Conservation (phyloP, 2,113 vertebrate species). For the Callocephalon fimbriatum region DNA sequence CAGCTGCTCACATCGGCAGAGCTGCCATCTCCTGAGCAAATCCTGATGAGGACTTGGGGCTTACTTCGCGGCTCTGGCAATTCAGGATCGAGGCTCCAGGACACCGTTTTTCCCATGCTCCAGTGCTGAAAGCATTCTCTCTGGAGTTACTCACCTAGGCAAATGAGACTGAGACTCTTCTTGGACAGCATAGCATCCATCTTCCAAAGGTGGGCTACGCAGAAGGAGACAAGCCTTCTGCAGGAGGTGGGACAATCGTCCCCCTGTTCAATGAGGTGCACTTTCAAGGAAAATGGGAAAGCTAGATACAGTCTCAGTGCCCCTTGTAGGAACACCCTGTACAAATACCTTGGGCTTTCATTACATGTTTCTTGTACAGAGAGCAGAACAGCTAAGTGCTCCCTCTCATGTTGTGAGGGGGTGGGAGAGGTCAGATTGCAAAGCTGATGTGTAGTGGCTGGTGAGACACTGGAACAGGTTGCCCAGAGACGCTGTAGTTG, state of each 20-base stretch:
- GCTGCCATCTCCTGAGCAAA: not conserved
- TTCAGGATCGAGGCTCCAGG: not conserved
- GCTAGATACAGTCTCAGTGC: not conserved
- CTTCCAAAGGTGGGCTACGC: not conserved
- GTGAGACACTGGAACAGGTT: not conserved
- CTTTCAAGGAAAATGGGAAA: not conserved
- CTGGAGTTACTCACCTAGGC: not conserved
- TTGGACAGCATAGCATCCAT: not conserved
- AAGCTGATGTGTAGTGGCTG: not conserved
- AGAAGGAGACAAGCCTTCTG: not conserved
- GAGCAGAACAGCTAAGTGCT: not conserved
- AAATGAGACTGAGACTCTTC: not conserved
- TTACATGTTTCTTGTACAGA: not conserved
- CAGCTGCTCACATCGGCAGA: not conserved
- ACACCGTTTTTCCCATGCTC: not conserved
- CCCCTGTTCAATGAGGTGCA: not conserved
- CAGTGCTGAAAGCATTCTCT: not conserved
- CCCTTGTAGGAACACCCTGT: not conserved
- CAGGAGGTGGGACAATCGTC: fast-evolving
- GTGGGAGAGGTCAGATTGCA: not conserved
- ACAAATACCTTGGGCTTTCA: not conserved
- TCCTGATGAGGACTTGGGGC: not conserved
- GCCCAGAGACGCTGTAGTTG: not conserved
- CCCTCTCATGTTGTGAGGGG: fast-evolving
- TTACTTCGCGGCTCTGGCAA: not conserved